Evolutionary conservation across 2,888 invertebrate genomes (phyloP), one percentile per base, ranked within the genome.

Genomic region (Dryobotodes eremita): DNA sequence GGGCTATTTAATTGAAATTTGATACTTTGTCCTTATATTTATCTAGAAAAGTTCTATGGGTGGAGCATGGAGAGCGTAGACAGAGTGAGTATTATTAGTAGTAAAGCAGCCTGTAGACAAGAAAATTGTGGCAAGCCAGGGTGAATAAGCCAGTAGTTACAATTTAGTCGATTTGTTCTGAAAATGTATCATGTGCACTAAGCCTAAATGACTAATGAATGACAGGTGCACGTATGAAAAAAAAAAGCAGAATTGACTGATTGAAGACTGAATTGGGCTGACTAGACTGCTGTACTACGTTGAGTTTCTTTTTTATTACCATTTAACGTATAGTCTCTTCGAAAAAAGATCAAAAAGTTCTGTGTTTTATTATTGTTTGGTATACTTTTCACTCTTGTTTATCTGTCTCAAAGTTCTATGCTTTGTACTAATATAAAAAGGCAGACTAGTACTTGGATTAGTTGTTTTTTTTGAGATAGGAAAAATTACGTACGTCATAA

Each of bases 401-500:
- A 61, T 69, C 68, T 57, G 36, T 46, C 48, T 70, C 59, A 26
- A 31, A 53, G 26, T 42, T 72, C 8, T 59, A 36, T 23, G 53
- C 4, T 23, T 26, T 42, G n/a, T 59, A 62, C 20, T 55, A 50
- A 46, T 36, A n/a, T 7, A 46, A 55, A 53, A 13, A 62, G n/a
- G 15, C 53, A 64, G 42, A 61, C 46, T 68, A 68, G n/a, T 61
- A 4, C 1, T 59, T 55, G 46, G 55, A 70, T 1, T 53, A 59
- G 11, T 71, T 82, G 55, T 69, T 59, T 46, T 79, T 75, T 78
- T 74, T 74, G 31, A 65, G 13, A 13, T 69, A 48, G 55, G 36
- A 76, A 85, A 86, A 88, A 83, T 75, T 76, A 71, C 71, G 85
- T 72, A 89, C 92, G 91, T 91, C 92, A 90, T 74, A 87, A 85